Evolutionary conservation across 1,140 invertebrate species (phyloP).

Genomic region (Nixonia krombeini): DNA sequence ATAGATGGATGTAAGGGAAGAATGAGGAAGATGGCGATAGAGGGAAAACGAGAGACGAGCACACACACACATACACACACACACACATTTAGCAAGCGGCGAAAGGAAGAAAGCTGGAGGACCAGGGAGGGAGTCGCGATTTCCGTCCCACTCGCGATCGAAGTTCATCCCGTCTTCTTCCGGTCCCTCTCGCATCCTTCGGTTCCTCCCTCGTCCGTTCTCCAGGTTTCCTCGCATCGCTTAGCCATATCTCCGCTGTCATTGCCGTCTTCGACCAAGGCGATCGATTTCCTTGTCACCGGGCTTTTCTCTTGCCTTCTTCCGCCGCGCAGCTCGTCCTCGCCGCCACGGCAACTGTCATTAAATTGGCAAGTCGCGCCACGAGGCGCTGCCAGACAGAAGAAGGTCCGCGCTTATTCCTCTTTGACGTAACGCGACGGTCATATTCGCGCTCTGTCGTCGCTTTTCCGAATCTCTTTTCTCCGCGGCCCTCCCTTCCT

Average conservation of each 20-base stretch:
- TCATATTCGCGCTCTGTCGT: neutral
- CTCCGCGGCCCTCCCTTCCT: neutral
- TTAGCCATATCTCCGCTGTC: no score
- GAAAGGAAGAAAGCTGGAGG: constrained; percentile 24
- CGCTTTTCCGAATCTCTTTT: neutral
- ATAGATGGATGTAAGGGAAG: no score
- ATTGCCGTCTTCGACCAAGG: no score
- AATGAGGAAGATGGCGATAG: constrained; percentile 5
- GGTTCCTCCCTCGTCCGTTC: neutral
- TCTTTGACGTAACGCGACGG: neutral
- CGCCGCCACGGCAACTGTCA: neutral
- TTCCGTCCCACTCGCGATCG: constrained; percentile 50
- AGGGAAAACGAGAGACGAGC: constrained; percentile 14
- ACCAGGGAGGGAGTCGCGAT: constrained; percentile 6
- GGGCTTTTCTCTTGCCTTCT: no score
- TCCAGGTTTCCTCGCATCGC: constrained; percentile 1
- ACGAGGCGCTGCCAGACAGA: no score
- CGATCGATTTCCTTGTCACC: no score
- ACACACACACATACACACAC: neutral
- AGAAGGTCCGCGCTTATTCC: neutral
- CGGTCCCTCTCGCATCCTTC: constrained; percentile 48
- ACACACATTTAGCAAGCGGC: constrained; percentile 6
- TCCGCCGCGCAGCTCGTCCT: neutral
- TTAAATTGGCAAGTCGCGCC: no score
- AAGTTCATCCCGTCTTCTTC: no score